phyloP scores from a whole-genome alignment of 2,797 vertebrate species.

The Enteromius afrohamiltoni region DNA sequence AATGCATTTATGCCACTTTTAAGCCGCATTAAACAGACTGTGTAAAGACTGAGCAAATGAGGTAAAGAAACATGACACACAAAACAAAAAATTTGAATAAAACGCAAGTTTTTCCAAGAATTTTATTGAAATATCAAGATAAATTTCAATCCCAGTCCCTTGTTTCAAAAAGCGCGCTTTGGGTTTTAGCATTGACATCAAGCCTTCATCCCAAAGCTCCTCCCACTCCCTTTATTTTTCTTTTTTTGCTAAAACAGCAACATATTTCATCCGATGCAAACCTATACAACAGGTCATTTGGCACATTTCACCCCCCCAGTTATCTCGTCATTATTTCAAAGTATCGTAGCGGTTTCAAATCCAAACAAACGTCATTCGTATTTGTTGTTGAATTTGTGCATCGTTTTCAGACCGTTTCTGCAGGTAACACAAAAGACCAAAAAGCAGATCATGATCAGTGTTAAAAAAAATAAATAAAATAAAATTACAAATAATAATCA shows the following conservation, averaged over 20 bases:
- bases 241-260: constrained; percentile 76
- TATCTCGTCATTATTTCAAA: constrained; percentile 48
- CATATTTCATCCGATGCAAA: constrained; percentile 67
- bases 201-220: constrained; percentile 72
- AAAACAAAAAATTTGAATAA: background rate
- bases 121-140: constrained; percentile 86
- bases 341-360: constrained; percentile 67
- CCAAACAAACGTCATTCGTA: constrained; percentile 59
- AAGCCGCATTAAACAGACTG: no score
- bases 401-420: constrained; percentile 16
- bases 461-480: constrained; percentile 30
- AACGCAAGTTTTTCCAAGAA: constrained; percentile 70
- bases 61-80: background rate
- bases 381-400: constrained; percentile 36
- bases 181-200: constrained; percentile 77
- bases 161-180: constrained; percentile 81
- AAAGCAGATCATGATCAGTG: constrained; percentile 24
- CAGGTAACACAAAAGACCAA: constrained; percentile 19
- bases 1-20: no score
- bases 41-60: background rate
- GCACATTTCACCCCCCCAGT: constrained; percentile 75
- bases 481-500: background rate
- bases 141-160: constrained; percentile 81
- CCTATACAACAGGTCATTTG: constrained; percentile 79
- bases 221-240: constrained; percentile 35